Evolutionary conservation across 2,797 vertebrate genomes (phyloP).

Genomic region (Champsocephalus esox): DNA sequence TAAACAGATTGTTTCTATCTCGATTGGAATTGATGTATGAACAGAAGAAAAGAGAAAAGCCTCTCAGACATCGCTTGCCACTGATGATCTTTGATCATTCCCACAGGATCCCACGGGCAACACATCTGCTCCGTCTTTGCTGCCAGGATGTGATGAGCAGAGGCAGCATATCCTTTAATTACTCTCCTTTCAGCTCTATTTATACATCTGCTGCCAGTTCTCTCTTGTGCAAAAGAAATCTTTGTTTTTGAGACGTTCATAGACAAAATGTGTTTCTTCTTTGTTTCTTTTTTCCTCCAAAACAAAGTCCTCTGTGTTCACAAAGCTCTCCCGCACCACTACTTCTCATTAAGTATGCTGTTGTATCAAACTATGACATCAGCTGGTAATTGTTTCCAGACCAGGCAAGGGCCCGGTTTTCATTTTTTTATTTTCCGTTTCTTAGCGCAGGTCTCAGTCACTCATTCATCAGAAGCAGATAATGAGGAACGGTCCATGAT

Average conservation of each 20-base stretch:
- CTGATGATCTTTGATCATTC: conserved; percentile 74
- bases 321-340: conserved; percentile 56
- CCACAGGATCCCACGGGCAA: conserved; percentile 68
- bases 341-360: conserved; percentile 73
- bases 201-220: conserved; percentile 65
- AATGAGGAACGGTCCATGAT: conserved; percentile 73
- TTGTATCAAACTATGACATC: conserved; percentile 84
- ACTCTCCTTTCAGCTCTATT: conserved; percentile 71
- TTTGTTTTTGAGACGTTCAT: conserved; percentile 65
- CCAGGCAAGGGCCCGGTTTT: conserved; percentile 57
- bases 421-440: conserved; percentile 74
- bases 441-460: conserved; percentile 43
- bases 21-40: conserved; percentile 36
- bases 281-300: conserved; percentile 22
- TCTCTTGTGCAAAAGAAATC: conserved; percentile 53
- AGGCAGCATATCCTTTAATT: conserved; percentile 77
- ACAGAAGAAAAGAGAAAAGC: conserved; percentile 41
- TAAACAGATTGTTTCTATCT: conserved; percentile 40
- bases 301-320: conserved; percentile 70
- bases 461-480: conserved; percentile 71
- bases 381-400: conserved; percentile 85
- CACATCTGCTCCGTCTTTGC: conserved; percentile 77
- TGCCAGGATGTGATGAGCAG: conserved; percentile 70
- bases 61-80: conserved; percentile 58
- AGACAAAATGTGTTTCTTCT: conserved; percentile 47